Conservation (phyloP, 2,113 vertebrate species). For the Ammodytes dubius region DNA sequence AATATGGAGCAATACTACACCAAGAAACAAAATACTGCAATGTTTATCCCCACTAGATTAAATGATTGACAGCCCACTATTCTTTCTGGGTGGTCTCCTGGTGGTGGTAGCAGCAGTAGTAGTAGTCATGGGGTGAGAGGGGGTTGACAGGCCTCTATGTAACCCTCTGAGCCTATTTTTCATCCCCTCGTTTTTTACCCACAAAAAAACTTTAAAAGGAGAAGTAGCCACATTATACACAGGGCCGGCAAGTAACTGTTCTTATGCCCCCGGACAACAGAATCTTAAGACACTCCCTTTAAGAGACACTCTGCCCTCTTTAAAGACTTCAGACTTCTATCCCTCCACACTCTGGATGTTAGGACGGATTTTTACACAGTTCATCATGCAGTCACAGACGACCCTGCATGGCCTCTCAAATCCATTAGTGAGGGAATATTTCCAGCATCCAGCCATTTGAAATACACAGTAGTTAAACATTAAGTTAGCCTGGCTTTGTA, state of each 20-base stretch:
- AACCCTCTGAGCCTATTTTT: constrained; percentile 55
- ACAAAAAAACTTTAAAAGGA: constrained; percentile 61
- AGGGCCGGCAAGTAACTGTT: constrained; percentile 45
- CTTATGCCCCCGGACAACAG: constrained; percentile 28
- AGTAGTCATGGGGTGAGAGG: constrained; percentile 6
- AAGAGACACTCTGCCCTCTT: constrained; percentile 47
- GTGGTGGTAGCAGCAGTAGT: not conserved
- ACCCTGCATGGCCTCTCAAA: not conserved
- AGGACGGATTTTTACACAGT: constrained; percentile 26
- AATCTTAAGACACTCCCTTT: constrained; percentile 27
- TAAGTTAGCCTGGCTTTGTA: not conserved
- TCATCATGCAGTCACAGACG: constrained; percentile 30
- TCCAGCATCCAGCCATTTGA: not conserved
- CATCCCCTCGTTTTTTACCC: constrained; percentile 42
- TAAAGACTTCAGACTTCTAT: constrained; percentile 28
- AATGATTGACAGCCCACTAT: constrained; percentile 78
- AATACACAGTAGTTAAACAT: not conserved
- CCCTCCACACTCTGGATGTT: constrained; percentile 19
- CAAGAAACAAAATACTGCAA: constrained; percentile 53
- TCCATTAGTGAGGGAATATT: not conserved
- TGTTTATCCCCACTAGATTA: constrained; percentile 55
- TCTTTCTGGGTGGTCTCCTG: constrained; percentile 81
- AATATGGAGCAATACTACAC: constrained; percentile 27
- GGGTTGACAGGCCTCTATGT: constrained; percentile 46
- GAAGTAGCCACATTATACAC: constrained; percentile 46